Evolutionary conservation across 2,888 invertebrate species (phyloP).

Genomic region (Caenorhabditis angaria): DNA sequence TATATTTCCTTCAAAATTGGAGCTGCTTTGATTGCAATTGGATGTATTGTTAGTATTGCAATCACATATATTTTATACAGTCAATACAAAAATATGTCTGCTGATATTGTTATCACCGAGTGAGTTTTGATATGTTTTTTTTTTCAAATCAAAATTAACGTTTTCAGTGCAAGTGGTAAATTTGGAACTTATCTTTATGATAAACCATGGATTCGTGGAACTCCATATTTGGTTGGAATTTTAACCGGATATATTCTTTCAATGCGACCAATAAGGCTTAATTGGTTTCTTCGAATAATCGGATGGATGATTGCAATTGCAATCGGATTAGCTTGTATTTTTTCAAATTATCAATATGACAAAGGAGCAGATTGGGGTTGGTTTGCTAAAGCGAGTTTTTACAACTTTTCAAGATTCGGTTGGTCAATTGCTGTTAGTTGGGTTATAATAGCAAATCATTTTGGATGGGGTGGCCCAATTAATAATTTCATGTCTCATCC

Average conservation of each 20-base stretch:
- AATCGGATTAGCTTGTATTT: constrained; percentile 32
- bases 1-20: constrained; percentile 27
- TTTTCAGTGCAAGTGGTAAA: background rate
- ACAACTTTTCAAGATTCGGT: constrained; percentile 65
- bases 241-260: constrained; percentile 70
- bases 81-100: constrained; percentile 19
- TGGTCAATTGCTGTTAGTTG: constrained; percentile 74
- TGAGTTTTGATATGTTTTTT: constrained; percentile 1
- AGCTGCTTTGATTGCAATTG: constrained; percentile 1
- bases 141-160: background rate
- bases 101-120: constrained; percentile 35
- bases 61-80: constrained; percentile 28
- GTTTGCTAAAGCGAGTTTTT: constrained; percentile 29
- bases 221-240: constrained; percentile 73
- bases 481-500: constrained; percentile 84
- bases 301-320: constrained; percentile 35
- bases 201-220: constrained; percentile 68
- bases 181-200: constrained; percentile 4
- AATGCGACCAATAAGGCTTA: constrained; percentile 22
- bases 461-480: constrained; percentile 75
- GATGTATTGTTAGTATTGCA: constrained; percentile 37
- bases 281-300: constrained; percentile 28
- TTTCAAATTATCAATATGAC: constrained; percentile 36
- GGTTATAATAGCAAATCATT: constrained; percentile 74
- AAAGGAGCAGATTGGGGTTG: constrained; percentile 38